Conservation (phyloP, 2,797 vertebrate genomes). For the Atherinosoma microstoma region DNA sequence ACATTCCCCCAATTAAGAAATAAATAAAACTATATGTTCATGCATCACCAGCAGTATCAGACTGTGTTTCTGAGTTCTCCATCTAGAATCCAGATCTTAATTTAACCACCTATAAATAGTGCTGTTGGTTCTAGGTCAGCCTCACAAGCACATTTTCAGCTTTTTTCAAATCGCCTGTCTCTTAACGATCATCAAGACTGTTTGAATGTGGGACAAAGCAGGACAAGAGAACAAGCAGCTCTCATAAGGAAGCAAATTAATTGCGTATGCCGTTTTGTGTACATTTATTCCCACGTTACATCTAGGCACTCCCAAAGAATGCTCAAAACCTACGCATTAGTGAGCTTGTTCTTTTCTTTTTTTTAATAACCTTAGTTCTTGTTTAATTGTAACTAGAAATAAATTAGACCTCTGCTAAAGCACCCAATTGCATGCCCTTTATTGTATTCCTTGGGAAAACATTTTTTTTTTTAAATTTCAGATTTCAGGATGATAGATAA, state of each 20-base stretch:
- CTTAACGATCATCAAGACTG: constrained; percentile 40
- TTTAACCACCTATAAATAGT: constrained; percentile 82
- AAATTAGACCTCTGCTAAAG: neutral
- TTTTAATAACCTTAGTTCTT: neutral
- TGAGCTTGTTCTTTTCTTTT: neutral
- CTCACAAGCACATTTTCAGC: constrained; percentile 63
- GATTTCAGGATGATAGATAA: neutral
- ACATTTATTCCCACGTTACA: neutral
- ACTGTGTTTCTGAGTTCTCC: constrained; percentile 56
- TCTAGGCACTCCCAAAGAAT: constrained; percentile 1
- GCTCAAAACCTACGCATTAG: neutral
- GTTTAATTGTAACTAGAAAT: neutral
- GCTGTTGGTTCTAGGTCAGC: constrained; percentile 81
- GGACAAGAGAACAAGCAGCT: constrained; percentile 20
- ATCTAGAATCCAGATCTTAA: constrained; percentile 74
- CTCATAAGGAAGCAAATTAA: constrained; percentile 10
- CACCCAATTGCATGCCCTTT: neutral
- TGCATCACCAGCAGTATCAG: constrained; percentile 16
- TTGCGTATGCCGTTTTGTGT: neutral
- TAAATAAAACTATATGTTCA: neutral
- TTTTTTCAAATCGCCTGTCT: constrained; percentile 56
- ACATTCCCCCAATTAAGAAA: neutral
- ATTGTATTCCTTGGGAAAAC: neutral
- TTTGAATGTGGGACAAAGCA: constrained; percentile 69
- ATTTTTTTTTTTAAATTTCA: neutral